Base-by-base conservation (phyloP, 2,888 invertebrate species). In the Scelioninae gen. 1 region DNA sequence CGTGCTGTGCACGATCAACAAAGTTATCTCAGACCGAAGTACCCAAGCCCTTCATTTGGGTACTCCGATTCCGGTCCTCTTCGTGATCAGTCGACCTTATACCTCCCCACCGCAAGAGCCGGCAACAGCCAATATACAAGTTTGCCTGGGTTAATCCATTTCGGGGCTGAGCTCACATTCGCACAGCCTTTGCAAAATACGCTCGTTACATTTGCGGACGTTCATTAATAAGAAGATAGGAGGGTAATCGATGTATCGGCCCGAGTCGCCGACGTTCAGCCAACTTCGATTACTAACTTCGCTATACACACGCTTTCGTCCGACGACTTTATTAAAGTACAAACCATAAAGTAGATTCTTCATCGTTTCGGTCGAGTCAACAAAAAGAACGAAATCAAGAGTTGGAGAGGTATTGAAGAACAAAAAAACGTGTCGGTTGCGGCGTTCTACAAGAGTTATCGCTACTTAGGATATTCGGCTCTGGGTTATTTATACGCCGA, bases 1-100 rank as follows among this genome's bases (percentile, higher is more conserved):
- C 76, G 60, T n/a, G n/a, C n/a, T n/a, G n/a, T n/a, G n/a, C n/a
- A n/a, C 47, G 62, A 49, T 60, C 68, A 47, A 60, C 60, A 53
- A 69, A 69, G 62, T 69, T 68, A 45, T 40, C 55, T 60, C n/a
- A n/a, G n/a, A n/a, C n/a, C n/a, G n/a, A n/a, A n/a, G n/a, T n/a
- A n/a, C 68, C 38, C 13, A 8, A 53, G 53, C 68, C 68, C 49
- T 53, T 76, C 51, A 49, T 76, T 76, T 16, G 32, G 43, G 23
- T n/a, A 15, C 31, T 40, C 16, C 69, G 62, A 77, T 63, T 53
- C 16, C 55, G 55, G 51, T 55, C 51, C 66, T 66, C 60, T 66
- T 69, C 49, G 79, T 66, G 72, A 79, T 66, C 72, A 66, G 66
- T 60, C 72, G 79, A 72, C 69, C 78, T 71, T 69, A 62, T 55